Evolutionary conservation across 1,140 invertebrate genomes (phyloP), one percentile per base, ranked within the genome.

Genomic region (Leptopilina boulardi): DNA sequence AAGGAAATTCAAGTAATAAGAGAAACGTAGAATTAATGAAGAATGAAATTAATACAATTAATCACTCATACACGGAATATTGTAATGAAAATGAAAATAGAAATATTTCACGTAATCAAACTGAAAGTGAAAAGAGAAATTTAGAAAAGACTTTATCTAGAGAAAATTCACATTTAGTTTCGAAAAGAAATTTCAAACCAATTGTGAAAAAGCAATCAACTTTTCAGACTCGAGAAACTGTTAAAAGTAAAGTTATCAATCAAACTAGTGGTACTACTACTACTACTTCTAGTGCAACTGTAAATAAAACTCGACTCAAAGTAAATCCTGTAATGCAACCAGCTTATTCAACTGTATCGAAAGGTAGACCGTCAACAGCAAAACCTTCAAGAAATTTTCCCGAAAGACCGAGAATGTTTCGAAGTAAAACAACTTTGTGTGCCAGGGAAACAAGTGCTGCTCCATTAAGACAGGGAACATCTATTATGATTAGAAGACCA

Each of bases 271-370:
- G 19, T 19, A 71, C 66, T 74, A 83, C 83, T 71, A 71, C 80
- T 0, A 74, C 77, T 56, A 13, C 77, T 30, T 34, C 59, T 66
- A 80, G 15, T 47, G 42, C 71, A 56, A 71, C 73, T 42, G 75
- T 74, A 19, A 83, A 74, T 23, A 51, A 81, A 80, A 21, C 19
- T 11, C 84, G 79, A 70, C 56, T 80, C 1, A 80, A 79, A 70
- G 78, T 77, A 75, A 75, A 76, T 76, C 42, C 77, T 9, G 26
- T 30, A n/a, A 42, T 78, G 18, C 87, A 85, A 75, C 85, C 89
- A 11, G 90, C 92, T 8, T 92, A 93, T 85, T 91, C 92, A 9
- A 88, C 88, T 0, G 89, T 92, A 5, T 89, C 92, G 15, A 87
- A 87, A 71, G 83, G 83, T 73, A 88, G 79, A 77, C 79, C 84